phyloP scores from a whole-genome alignment of 2,113 vertebrate genomes.

The Macroglossus sobrinus region DNA sequence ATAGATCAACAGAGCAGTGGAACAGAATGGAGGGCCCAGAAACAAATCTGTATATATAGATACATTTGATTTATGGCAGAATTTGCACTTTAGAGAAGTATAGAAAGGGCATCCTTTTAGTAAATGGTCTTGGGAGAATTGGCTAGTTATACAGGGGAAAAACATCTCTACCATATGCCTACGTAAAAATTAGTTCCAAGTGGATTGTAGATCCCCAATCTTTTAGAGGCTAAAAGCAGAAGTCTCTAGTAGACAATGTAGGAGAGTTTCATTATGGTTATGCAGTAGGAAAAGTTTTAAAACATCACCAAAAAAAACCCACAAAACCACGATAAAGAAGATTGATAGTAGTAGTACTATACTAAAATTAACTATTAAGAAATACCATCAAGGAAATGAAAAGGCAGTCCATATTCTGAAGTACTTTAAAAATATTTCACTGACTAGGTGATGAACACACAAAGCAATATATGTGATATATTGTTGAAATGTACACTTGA shows the following conservation, averaged over 20 bases:
- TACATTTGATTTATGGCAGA: neutral
- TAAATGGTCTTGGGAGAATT: neutral
- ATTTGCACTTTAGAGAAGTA: neutral
- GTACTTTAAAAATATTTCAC: neutral
- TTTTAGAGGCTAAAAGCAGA: neutral
- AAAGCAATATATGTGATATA: too few species aligned
- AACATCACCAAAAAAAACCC: neutral
- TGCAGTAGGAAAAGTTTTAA: neutral
- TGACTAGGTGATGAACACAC: neutral
- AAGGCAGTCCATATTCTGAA: neutral
- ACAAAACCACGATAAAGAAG: neutral
- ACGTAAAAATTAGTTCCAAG: neutral
- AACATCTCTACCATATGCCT: neutral
- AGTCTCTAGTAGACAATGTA: neutral
- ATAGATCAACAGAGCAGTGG: neutral
- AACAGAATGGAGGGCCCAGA: neutral
- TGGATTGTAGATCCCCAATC: neutral
- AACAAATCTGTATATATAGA: too few species aligned
- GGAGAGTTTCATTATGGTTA: neutral
- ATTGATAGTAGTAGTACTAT: fast-evolving
- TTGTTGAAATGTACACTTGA: too few species aligned
- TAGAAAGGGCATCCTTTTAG: neutral
- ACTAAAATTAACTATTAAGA: neutral
- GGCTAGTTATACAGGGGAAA: neutral
- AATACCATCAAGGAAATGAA: neutral